phyloP scores from a whole-genome alignment of 2,888 invertebrate species.

The Calameuta filiformis region DNA sequence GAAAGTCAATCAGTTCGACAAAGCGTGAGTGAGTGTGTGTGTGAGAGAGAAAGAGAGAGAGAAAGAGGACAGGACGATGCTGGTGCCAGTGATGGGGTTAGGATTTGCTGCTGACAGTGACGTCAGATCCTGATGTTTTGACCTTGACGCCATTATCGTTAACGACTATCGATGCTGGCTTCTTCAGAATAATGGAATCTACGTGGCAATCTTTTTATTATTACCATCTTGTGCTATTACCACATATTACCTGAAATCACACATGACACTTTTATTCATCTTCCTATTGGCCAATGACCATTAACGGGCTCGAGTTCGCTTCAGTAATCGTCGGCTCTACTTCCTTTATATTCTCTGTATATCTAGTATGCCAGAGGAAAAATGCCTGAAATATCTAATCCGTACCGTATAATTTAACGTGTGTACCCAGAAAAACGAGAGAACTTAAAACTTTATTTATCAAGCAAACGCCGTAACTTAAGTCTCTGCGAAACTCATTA shows the following conservation, averaged over 20 bases:
- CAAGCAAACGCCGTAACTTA: neutral
- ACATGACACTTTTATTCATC: neutral
- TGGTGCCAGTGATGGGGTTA: conserved; percentile 20
- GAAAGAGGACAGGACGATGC: conserved; percentile 9
- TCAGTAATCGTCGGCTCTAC: neutral
- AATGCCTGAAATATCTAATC: neutral
- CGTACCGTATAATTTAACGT: neutral
- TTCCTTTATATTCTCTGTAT: neutral
- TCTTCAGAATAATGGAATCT: neutral
- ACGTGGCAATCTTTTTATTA: neutral
- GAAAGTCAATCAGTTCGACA: neutral
- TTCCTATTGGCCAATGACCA: neutral
- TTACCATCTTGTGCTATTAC: too few species aligned
- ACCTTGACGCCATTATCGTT: neutral
- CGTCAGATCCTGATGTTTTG: neutral
- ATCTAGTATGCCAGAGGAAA: neutral
- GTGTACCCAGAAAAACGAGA: too few species aligned
- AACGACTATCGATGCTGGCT: neutral
- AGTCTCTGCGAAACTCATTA: neutral
- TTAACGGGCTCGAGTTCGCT: neutral
- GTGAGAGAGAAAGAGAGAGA: neutral
- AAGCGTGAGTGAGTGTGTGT: neutral
- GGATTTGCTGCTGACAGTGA: conserved; percentile 19
- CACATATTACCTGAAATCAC: too few species aligned
- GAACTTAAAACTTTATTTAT: too few species aligned